Percentiles rank a stretch among this genome's conserved stretches.
Conservation (phyloP, 2,888 invertebrate species). For the Campaea margaritaria region DNA sequence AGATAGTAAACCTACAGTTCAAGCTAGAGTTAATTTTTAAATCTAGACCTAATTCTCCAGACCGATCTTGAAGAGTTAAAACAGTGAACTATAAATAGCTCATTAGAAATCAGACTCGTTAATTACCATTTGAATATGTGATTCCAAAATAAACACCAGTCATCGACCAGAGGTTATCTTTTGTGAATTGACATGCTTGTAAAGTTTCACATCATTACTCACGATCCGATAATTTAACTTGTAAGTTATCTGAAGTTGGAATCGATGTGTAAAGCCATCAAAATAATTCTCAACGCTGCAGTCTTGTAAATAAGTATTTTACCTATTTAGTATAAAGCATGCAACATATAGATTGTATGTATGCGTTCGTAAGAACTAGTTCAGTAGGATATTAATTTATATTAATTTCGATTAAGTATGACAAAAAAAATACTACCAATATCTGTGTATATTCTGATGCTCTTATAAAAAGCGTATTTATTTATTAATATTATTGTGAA, state of each 20-base stretch:
- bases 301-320: conserved; percentile 62
- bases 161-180: background rate
- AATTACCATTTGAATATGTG: no score
- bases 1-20: no score
- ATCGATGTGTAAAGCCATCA: conserved; percentile 53
- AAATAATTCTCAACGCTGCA: conserved; percentile 49
- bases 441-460: conserved; percentile 30
- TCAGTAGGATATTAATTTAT: conserved; percentile 28
- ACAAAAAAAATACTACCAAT: conserved; percentile 23
- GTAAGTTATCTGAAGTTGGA: conserved; percentile 10
- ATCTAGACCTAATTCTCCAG: background rate
- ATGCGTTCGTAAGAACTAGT: conserved; percentile 39
- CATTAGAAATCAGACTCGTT: no score
- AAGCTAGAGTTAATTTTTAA: background rate
- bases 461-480: conserved; percentile 43
- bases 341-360: conserved; percentile 16
- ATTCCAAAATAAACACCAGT: background rate
- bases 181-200: background rate
- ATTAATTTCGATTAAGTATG: conserved; percentile 24
- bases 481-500: conserved; percentile 68
- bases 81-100: background rate
- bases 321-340: conserved; percentile 46
- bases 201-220: background rate
- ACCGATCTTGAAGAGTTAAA: background rate
- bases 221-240: no score